Evolutionary conservation across 1,140 invertebrate genomes (phyloP).

Genomic region (Penaeus indicus): DNA sequence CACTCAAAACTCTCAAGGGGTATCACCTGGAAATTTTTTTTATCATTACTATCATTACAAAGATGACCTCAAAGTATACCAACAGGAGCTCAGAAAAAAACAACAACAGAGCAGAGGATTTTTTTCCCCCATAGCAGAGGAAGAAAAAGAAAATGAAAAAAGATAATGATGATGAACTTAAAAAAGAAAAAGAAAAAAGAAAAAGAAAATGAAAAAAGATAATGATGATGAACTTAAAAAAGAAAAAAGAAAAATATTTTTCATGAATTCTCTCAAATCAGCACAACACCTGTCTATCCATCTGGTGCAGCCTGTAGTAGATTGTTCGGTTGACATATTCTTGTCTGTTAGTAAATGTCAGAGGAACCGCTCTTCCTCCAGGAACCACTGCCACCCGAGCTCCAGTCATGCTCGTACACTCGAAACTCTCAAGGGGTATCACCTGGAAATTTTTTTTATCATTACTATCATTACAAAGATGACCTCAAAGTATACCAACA

Average conservation of each 20-base stretch:
- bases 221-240: too few species aligned
- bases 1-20: constrained; percentile 79
- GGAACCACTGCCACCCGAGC: constrained; percentile 76
- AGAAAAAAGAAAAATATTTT: not conserved
- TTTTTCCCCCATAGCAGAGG: too few species aligned
- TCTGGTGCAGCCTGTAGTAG: constrained; percentile 77
- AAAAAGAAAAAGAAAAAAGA: not conserved
- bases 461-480: not conserved
- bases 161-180: too few species aligned
- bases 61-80: too few species aligned
- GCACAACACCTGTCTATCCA: constrained; percentile 75
- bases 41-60: not conserved
- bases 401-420: constrained; percentile 77
- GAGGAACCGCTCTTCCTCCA: constrained; percentile 75
- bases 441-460: constrained; percentile 69
- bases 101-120: too few species aligned
- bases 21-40: constrained; percentile 72
- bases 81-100: too few species aligned
- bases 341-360: constrained; percentile 76
- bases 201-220: too few species aligned
- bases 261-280: not conserved
- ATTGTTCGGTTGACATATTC: constrained; percentile 78
- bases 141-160: too few species aligned
- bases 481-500: too few species aligned
- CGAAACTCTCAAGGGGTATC: constrained; percentile 78